Evolutionary conservation across 2,888 invertebrate species (phyloP), one percentile per base, ranked within the genome.

Genomic region (Xanthostigma xanthostigma): DNA sequence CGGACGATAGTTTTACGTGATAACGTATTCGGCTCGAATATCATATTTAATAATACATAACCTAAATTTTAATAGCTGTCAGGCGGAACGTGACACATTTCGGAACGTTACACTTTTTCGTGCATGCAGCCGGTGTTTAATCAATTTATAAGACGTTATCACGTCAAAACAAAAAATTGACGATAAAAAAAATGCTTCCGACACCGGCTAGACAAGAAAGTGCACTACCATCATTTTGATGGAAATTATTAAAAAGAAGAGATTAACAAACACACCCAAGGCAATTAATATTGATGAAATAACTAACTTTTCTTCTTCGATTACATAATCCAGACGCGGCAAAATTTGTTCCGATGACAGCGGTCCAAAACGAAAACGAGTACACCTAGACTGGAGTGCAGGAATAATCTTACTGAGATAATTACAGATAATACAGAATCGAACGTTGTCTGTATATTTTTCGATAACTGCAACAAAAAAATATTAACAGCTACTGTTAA

Each of bases 351-450:
- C 78, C 1, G 82, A 73, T 2, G 80, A 76, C 3, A 97, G 71
- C 3, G 96, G 96, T 4, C 92, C 95, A 69, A 97, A 97, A 41
- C 96, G 77, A 64, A 97, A 97, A 50, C 94, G 77, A 0, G 96
- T 98, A 67, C 97, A 98, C 57, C 98, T 78, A 11, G 97, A 98
- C 69, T 99, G 98, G 48, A 99, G 73, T 5, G 98, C 97, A 12
- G 98, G 98, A 59, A 96, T 98, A 53, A 99, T 96, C 74, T 97
- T 97, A 58, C 93, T 90, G 57, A 98, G 70, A 69, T 98, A 98
- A 69, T 98, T 98, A 70, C 97, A 96, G 60, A 99, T 98, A 51
- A 98, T 85, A 66, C 98, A 99, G 68, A 99, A 99, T 9, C 98
- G 75, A 3, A 95, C 92, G 67, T 97, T 98, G 56, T 96, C 95